Base-by-base conservation (phyloP, 2,888 invertebrate species). In the Hermaeophaga mercurialis region DNA sequence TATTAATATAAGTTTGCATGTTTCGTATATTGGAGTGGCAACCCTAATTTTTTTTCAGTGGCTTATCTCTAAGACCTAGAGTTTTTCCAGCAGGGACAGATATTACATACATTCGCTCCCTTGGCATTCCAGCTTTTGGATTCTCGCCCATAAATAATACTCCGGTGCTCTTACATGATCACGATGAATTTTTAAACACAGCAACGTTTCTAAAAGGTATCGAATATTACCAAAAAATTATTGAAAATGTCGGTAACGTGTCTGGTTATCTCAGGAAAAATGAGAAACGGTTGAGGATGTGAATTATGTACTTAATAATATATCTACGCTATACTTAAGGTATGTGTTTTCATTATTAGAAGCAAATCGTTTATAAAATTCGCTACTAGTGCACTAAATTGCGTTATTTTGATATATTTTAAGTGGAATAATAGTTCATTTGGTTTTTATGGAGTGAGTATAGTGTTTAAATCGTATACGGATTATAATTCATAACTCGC, bases 1-100 rank as follows among this genome's bases (percentile, higher is more conserved):
- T n/a, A n/a, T n/a, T n/a, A n/a, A n/a, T n/a, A n/a, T n/a, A n/a
- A n/a, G n/a, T n/a, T n/a, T n/a, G n/a, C n/a, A n/a, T n/a, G n/a
- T n/a, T n/a, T n/a, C n/a, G n/a, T 22, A 22, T 22, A 22, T 22
- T 31, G 12, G 31, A 31, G 36, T 36, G 19, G 19, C 46, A 46
- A 11, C 33, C 33, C 22, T 26, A 18, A 62, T 38, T 58, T 58
- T 58, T 60, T 79, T 77, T 17, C 73, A 91, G 90, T 75, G 83
- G 82, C 4, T 75, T 92, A 5, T 84, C 85, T 66, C 73, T 89
- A 63, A 85, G 85, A 60, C 81, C 82, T 49, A 84, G 89, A 70
- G 89, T 94, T 48, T 96, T 95, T 74, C 90, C 94, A 0, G 96
- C 93, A 1, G 94, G 90, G 22, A 96, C 96, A 0, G 96, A 97